Evolutionary conservation across 2,113 vertebrate genomes (phyloP).

Genomic region (Protobothrops mucrosquamatus): DNA sequence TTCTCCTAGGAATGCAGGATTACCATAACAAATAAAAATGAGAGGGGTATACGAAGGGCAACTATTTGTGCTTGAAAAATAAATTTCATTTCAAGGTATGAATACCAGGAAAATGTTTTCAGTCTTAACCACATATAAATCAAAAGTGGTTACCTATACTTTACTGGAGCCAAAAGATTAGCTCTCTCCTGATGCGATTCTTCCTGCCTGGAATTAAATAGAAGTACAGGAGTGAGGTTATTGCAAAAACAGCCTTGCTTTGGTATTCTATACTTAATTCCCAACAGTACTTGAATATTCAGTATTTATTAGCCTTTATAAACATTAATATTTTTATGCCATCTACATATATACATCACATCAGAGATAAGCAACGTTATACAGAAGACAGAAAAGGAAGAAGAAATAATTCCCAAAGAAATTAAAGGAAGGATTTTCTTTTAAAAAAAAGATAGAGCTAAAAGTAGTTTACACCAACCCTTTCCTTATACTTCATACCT

Average conservation of each 20-base stretch:
- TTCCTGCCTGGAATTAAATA: constrained; percentile 15
- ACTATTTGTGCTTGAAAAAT: constrained; percentile 41
- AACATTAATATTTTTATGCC: neutral
- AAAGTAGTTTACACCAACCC: neutral
- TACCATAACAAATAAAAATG: constrained; percentile 45
- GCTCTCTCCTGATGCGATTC: neutral
- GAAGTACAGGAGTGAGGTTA: neutral
- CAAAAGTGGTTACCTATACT: constrained; percentile 22
- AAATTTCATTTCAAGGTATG: constrained; percentile 35
- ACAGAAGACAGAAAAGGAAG: neutral
- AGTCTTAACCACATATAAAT: constrained; percentile 27
- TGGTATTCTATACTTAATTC: neutral
- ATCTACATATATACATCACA: neutral
- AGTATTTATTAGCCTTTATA: neutral
- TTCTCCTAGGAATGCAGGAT: constrained; percentile 23
- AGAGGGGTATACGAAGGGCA: constrained; percentile 42
- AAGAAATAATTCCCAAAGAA: neutral
- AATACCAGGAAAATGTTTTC: constrained; percentile 32
- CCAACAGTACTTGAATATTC: neutral
- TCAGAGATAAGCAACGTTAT: neutral
- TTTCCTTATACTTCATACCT: neutral
- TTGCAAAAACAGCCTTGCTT: neutral
- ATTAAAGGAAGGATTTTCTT: neutral
- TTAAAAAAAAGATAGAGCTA: neutral
- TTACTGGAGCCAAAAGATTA: neutral